These are phyloP conservation scores for Apis dorsata DNA, from an alignment of 1,140 invertebrate species.

Conservation along the genomic window DNA sequence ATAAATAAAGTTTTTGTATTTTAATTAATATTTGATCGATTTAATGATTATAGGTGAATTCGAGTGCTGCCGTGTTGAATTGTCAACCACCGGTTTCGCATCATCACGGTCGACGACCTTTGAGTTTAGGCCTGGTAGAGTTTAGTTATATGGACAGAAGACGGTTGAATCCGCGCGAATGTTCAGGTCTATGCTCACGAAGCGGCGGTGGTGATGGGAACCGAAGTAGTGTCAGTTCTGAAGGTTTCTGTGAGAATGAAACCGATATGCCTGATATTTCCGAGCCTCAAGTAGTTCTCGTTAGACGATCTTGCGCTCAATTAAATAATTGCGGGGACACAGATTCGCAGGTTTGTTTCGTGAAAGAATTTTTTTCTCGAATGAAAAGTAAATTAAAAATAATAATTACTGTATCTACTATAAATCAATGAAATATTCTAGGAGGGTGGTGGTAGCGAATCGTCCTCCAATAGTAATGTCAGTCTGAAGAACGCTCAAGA, in stretches of 20 bases:
- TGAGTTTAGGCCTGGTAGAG: conserved; percentile 77
- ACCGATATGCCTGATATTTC: conserved; percentile 82
- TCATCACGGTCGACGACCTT: conserved; percentile 78
- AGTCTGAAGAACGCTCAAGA: conserved; percentile 77
- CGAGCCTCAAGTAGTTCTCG: conserved; percentile 71
- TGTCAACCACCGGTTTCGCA: conserved; percentile 83
- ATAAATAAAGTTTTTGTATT: too few species aligned
- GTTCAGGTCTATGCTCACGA: conserved; percentile 73
- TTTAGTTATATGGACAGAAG: conserved; percentile 77
- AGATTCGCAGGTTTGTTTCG: conserved; percentile 83
- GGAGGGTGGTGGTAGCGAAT: conserved; percentile 79
- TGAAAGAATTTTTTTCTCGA: not conserved
- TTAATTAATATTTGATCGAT: not conserved
- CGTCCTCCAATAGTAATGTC: conserved; percentile 78
- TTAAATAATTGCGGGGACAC: conserved; percentile 80
- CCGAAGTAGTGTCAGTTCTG: conserved; percentile 94
- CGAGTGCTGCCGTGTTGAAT: conserved; percentile 89
- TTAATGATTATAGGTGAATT: conserved; percentile 81
- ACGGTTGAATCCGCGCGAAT: conserved; percentile 74
- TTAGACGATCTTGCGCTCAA: conserved; percentile 70
- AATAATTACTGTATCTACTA: not conserved
- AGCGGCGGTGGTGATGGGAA: conserved; percentile 85
- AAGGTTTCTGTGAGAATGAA: conserved; percentile 97
- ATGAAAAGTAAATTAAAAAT: too few species aligned
- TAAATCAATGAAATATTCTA: conserved; percentile 48